Evolutionary conservation across 2,888 invertebrate species (phyloP).

Genomic region (Zygothrica quintamaculata): DNA sequence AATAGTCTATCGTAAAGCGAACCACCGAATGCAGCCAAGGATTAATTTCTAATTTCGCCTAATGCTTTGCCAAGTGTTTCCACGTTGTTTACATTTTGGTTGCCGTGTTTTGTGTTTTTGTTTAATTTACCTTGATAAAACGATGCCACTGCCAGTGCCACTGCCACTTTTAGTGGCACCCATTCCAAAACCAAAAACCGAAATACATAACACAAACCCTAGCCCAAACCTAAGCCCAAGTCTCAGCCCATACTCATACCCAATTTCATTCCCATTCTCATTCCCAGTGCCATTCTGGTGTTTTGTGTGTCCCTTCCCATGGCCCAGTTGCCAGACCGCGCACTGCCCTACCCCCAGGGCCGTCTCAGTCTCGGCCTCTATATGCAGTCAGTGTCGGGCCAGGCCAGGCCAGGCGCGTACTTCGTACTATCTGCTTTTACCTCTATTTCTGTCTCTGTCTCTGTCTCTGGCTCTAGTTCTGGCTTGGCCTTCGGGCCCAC

Average conservation of each 20-base stretch:
- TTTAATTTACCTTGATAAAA: slow-evolving; percentile 82
- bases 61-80: slow-evolving; percentile 67
- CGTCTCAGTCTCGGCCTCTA: slow-evolving; percentile 44
- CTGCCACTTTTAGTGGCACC: slow-evolving; percentile 4
- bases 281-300: slow-evolving; percentile 33
- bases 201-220: slow-evolving; percentile 7
- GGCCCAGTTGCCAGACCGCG: slow-evolving; percentile 48
- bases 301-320: slow-evolving; percentile 60
- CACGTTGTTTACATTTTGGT: slow-evolving; percentile 63
- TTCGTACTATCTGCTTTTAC: slow-evolving; percentile 20
- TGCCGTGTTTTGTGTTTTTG: slow-evolving; percentile 47
- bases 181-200: slow-evolving; percentile 9
- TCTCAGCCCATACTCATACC: slow-evolving; percentile 9
- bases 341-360: slow-evolving; percentile 67
- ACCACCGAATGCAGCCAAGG: slow-evolving; percentile 56
- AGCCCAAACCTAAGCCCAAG: slow-evolving; percentile 3
- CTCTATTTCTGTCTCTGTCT: slow-evolving; percentile 46
- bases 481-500: slow-evolving; percentile 75
- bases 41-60: slow-evolving; percentile 81
- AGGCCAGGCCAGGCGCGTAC: slow-evolving; percentile 53
- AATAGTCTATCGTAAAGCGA: slow-evolving; percentile 24
- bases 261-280: slow-evolving; percentile 4
- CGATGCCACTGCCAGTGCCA: slow-evolving; percentile 45
- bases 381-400: slow-evolving; percentile 44
- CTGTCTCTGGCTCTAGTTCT: slow-evolving; percentile 32